phyloP scores from a whole-genome alignment of 2,888 invertebrate species.

The Drymonia ruficornis region DNA sequence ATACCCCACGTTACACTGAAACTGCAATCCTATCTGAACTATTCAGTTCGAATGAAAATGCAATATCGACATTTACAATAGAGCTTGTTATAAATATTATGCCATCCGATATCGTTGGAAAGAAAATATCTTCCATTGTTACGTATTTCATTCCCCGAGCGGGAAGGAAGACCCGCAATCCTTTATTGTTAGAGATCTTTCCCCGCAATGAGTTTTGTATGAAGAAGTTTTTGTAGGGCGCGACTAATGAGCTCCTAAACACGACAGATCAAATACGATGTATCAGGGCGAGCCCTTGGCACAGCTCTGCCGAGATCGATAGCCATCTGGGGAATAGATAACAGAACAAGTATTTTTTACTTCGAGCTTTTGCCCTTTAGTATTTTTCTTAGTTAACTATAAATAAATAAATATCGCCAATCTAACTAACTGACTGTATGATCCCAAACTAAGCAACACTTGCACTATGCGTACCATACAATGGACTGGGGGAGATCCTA shows the following conservation, averaged over 20 bases:
- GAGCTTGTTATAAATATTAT: slow-evolving; percentile 34
- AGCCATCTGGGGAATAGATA: slow-evolving; percentile 10
- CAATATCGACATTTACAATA: slow-evolving; percentile 40
- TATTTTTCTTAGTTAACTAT: no score
- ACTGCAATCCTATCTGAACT: neutral
- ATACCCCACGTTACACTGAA: neutral
- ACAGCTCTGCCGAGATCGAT: slow-evolving; percentile 15
- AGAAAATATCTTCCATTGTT: slow-evolving; percentile 35
- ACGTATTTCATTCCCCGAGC: slow-evolving; percentile 29
- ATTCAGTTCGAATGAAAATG: slow-evolving; percentile 35
- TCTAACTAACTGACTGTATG: neutral
- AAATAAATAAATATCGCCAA: no score
- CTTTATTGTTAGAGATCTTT: slow-evolving; percentile 39
- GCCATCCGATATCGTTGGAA: slow-evolving; percentile 15
- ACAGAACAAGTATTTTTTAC: slow-evolving; percentile 9
- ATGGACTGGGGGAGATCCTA: no score
- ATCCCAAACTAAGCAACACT: no score
- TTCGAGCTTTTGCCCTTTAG: neutral
- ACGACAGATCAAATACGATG: slow-evolving; percentile 50
- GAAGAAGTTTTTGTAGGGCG: slow-evolving; percentile 36
- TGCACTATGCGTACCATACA: no score
- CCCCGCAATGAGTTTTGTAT: slow-evolving; percentile 29
- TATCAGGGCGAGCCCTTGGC: slow-evolving; percentile 28
- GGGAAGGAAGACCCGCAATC: slow-evolving; percentile 26
- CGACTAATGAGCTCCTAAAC: slow-evolving; percentile 53